A percentile compares a stretch with the other conserved stretches of the same genome.
phyloP scores from a whole-genome alignment of 2,888 invertebrate species.

The Strigamia crassipes region DNA sequence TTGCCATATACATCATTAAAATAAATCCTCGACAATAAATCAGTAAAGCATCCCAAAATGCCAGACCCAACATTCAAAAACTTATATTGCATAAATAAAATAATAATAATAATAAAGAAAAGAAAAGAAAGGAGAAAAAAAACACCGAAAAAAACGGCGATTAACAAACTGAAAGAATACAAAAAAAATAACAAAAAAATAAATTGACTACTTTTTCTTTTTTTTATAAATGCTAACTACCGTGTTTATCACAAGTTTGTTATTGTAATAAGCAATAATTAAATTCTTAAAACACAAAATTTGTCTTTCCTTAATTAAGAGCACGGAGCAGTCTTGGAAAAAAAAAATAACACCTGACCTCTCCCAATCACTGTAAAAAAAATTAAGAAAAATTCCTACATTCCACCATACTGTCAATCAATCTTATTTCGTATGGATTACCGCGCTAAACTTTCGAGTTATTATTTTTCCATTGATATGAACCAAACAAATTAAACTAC shows the following conservation, averaged over 20 bases:
- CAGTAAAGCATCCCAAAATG: not conserved
- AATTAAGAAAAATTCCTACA: not conserved
- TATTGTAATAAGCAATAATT: not conserved
- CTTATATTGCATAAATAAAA: not conserved
- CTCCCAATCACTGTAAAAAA: not conserved
- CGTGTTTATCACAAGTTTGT: not conserved
- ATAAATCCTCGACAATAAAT: not conserved
- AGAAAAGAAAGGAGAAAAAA: not conserved
- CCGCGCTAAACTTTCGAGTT: not conserved
- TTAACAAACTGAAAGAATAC: not conserved
- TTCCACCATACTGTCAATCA: not conserved
- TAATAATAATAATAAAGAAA: not conserved
- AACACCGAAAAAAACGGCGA: not conserved
- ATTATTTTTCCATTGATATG: not conserved
- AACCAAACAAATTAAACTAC: constrained; percentile 17
- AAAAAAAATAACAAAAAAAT: not conserved
- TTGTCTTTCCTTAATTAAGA: not conserved
- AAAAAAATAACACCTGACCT: not conserved
- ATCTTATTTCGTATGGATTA: not conserved
- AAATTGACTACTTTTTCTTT: not conserved
- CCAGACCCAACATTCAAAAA: not conserved
- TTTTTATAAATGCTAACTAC: not conserved
- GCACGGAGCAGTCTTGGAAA: not conserved
- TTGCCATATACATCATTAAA: not conserved
- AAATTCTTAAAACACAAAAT: not conserved